phyloP scores from a whole-genome alignment of 2,113 vertebrate genomes.

The Puntigrus tetrazona region DNA sequence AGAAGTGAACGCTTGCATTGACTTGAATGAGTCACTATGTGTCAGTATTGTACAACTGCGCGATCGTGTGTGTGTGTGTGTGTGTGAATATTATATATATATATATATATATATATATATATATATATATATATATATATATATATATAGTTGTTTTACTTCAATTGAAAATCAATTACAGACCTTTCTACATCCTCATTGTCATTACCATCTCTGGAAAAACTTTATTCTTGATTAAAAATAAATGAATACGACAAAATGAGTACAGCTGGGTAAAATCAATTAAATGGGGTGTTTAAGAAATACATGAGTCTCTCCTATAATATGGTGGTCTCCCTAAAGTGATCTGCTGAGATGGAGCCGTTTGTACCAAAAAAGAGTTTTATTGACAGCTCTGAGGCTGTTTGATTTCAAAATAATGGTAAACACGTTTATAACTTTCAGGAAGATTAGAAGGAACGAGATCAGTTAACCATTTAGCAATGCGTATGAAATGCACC shows the following conservation, averaged over 20 bases:
- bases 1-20: not conserved
- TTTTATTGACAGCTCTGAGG: conserved; percentile 18
- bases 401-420: not conserved
- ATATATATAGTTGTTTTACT: too few species aligned
- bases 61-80: too few species aligned
- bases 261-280: not conserved
- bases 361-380: not conserved
- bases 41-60: not conserved
- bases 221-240: too few species aligned
- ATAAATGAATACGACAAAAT: not conserved
- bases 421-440: not conserved
- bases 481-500: not conserved
- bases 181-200: too few species aligned
- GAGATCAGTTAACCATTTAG: not conserved
- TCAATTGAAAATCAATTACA: too few species aligned
- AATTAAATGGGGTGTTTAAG: not conserved
- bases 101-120: too few species aligned
- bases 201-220: too few species aligned
- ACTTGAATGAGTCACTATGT: not conserved
- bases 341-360: not conserved
- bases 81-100: too few species aligned
- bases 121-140: too few species aligned
- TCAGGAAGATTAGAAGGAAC: not conserved
- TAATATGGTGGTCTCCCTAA: not conserved
- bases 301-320: not conserved